A percentile compares a stretch with the other conserved stretches of the same genome.
Evolutionary conservation across 2,113 vertebrate genomes (phyloP).

Genomic region (Cynoglossus semilaevis): DNA sequence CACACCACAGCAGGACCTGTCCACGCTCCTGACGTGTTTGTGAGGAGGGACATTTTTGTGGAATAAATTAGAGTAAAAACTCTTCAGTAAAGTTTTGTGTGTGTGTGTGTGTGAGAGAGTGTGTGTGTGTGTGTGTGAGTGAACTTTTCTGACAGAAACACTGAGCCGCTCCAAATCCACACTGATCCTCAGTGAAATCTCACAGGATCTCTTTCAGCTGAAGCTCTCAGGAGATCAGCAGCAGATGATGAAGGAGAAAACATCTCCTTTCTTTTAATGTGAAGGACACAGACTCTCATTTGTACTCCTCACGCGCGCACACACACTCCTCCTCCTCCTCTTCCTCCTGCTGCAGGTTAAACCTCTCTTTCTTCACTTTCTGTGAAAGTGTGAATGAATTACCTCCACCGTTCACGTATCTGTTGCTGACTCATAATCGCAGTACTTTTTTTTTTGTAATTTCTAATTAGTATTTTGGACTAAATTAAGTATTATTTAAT

Average conservation of each 20-base stretch:
- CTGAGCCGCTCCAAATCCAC: slow-evolving; percentile 59
- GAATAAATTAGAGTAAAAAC: background rate
- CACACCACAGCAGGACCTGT: slow-evolving; percentile 33
- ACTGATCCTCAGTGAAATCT: slow-evolving; percentile 65
- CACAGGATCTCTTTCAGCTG: slow-evolving; percentile 62
- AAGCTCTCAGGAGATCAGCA: slow-evolving; percentile 68
- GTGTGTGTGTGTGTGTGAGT: no score
- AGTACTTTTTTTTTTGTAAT: no score
- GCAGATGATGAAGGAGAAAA: slow-evolving; percentile 2
- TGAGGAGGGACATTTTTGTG: slow-evolving; percentile 51
- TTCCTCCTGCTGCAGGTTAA: no score
- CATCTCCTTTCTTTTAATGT: slow-evolving; percentile 36
- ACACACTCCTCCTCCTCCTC: slow-evolving; percentile 14
- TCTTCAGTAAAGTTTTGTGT: no score
- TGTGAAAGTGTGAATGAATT: no score
- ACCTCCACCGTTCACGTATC: no score
- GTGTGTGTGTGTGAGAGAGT: no score
- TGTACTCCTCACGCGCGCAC: background rate
- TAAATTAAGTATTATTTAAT: no score
- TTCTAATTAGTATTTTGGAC: no score
- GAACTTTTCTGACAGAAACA: slow-evolving; percentile 50
- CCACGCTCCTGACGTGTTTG: slow-evolving; percentile 22
- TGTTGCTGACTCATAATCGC: no score
- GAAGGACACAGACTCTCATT: slow-evolving; percentile 44
- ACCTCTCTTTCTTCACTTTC: no score